phyloP scores from a whole-genome alignment of 2,797 vertebrate species.

The Paratrypauchen microcephalus region DNA sequence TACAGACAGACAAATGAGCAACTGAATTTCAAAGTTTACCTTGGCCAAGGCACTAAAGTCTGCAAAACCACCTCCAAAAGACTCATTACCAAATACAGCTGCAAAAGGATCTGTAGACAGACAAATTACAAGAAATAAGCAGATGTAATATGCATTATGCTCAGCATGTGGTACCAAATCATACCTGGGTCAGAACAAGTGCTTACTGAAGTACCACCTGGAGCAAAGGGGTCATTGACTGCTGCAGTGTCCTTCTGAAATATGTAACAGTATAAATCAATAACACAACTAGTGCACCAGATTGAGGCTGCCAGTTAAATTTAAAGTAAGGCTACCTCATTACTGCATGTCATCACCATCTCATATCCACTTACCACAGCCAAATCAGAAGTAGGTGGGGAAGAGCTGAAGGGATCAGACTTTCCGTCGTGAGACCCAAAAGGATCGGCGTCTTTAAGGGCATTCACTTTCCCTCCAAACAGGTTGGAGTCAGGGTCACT shows the following conservation, averaged over 20 bases:
- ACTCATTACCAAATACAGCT: constrained; percentile 92
- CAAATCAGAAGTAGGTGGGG: constrained; percentile 54
- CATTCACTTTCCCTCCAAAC: constrained; percentile 60
- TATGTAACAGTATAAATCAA: background rate
- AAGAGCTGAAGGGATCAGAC: constrained; percentile 71
- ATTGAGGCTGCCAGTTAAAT: background rate
- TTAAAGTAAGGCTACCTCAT: background rate
- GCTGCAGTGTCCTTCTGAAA: constrained; percentile 79
- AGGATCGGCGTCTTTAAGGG: constrained; percentile 61
- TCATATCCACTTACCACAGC: constrained; percentile 59
- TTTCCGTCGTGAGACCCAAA: constrained; percentile 68
- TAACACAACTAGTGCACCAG: background rate
- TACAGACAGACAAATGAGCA: background rate
- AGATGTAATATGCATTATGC: constrained; percentile 11
- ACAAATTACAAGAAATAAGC: background rate
- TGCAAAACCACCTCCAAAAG: constrained; percentile 91
- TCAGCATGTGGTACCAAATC: constrained; percentile 45
- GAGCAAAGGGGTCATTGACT: constrained; percentile 94
- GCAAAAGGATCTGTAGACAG: constrained; percentile 90
- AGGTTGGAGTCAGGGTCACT: constrained; percentile 36
- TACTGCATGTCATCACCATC: background rate
- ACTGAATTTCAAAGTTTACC: constrained; percentile 71
- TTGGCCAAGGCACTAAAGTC: constrained; percentile 92
- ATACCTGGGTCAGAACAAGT: constrained; percentile 86
- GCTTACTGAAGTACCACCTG: constrained; percentile 89